A percentile compares a stretch with the other conserved stretches of the same genome.
Conservation (phyloP, 1,140 invertebrate species). For the Agrilus planipennis region DNA sequence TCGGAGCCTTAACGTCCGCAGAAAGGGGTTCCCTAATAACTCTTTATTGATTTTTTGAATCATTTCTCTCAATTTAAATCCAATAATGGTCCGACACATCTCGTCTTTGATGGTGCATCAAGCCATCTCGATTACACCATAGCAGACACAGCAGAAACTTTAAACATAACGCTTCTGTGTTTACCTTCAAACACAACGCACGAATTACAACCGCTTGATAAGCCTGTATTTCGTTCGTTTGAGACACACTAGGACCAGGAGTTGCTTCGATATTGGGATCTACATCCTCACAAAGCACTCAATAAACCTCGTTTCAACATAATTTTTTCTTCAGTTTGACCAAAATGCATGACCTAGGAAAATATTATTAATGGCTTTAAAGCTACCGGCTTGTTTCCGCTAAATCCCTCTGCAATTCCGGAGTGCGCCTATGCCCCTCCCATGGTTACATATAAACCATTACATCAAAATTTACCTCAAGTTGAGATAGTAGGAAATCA, state of each 20-base stretch:
- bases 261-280: slow-evolving; percentile 5
- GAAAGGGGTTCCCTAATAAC: slow-evolving; percentile 1
- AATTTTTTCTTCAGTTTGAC: background rate
- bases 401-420: too few relatives aligned
- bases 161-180: slow-evolving; percentile 14
- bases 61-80: slow-evolving; percentile 13
- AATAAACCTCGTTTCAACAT: slow-evolving; percentile 5
- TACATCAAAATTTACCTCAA: too few relatives aligned
- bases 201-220: slow-evolving; percentile 23
- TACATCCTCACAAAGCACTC: slow-evolving; percentile 10
- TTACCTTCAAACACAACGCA: slow-evolving; percentile 26
- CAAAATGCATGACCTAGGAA: background rate
- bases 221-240: slow-evolving; percentile 8
- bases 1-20: slow-evolving; percentile 1
- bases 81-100: slow-evolving; percentile 14
- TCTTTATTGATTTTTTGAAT: slow-evolving; percentile 19
- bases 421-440: too few relatives aligned
- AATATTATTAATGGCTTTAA: background rate
- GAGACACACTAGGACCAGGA: slow-evolving; percentile 14
- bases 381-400: slow-evolving; percentile 1
- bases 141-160: slow-evolving; percentile 20
- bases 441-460: too few relatives aligned
- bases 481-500: too few relatives aligned
- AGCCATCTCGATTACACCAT: slow-evolving; percentile 26
- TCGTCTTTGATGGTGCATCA: slow-evolving; percentile 24